phyloP scores from a whole-genome alignment of 2,113 vertebrate genomes.

The Indri indri region DNA sequence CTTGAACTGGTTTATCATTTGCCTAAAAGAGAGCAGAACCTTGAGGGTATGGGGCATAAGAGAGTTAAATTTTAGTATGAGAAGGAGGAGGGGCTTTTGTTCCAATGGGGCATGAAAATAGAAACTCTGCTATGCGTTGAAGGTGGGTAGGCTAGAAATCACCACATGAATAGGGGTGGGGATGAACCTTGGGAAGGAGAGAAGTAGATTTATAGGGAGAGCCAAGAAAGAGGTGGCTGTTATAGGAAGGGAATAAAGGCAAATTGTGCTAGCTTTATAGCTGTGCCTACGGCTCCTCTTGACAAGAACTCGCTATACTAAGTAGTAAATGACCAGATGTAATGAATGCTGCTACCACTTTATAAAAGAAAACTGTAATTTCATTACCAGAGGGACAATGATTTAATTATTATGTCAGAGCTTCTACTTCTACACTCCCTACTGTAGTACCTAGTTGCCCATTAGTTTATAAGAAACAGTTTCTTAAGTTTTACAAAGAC shows the following conservation, averaged over 20 bases:
- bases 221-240: neutral
- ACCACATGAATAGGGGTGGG: neutral
- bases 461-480: neutral
- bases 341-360: neutral
- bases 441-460: neutral
- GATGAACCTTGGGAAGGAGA: neutral
- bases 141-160: neutral
- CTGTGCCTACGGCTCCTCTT: neutral
- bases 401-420: neutral
- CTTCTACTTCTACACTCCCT: neutral
- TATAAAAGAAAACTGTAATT: constrained; percentile 22
- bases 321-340: neutral
- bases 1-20: neutral
- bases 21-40: neutral
- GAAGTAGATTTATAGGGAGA: neutral
- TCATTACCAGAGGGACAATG: neutral
- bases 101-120: neutral
- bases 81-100: neutral
- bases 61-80: neutral
- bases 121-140: neutral
- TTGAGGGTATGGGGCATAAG: neutral
- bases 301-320: neutral
- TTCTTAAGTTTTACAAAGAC: neutral
- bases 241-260: neutral
- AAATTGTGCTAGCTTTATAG: neutral